phyloP scores from a whole-genome alignment of 1,140 invertebrate genomes.

The Sminthurides bifidus region DNA sequence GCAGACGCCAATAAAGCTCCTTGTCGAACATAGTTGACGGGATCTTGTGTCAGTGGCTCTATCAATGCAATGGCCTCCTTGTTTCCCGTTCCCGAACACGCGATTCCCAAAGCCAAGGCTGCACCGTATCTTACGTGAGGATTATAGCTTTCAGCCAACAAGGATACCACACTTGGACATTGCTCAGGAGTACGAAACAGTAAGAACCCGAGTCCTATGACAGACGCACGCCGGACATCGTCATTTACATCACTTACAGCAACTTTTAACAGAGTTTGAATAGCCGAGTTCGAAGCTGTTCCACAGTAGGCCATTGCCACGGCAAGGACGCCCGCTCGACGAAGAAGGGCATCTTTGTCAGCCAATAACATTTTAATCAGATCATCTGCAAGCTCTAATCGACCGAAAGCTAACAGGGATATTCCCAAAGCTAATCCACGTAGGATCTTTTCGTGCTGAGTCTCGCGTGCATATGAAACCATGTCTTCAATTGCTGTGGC shows the following conservation, averaged over 20 bases:
- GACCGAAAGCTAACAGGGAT: conserved; percentile 90
- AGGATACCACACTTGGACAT: conserved; percentile 88
- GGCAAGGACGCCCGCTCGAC: conserved; percentile 93
- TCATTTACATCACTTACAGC: conserved; percentile 98
- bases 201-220: conserved; percentile 92
- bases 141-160: conserved; percentile 97
- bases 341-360: conserved; percentile 74
- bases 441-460: conserved; percentile 97
- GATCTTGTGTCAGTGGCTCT: conserved; percentile 97
- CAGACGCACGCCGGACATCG: conserved; percentile 93
- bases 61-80: conserved; percentile 55
- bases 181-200: conserved; percentile 92
- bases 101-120: conserved; percentile 96
- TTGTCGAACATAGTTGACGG: conserved; percentile 97
- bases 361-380: conserved; percentile 75
- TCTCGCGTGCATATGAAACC: conserved; percentile 81
- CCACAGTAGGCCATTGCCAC: conserved; percentile 98
- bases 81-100: conserved; percentile 92
- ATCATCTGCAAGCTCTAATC: conserved; percentile 88
- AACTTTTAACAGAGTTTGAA: conserved; percentile 85
- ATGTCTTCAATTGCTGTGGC: conserved; percentile 84
- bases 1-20: conserved; percentile 93
- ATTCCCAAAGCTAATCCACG: conserved; percentile 91
- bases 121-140: conserved; percentile 98
- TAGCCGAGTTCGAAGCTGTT: conserved; percentile 92